A percentile compares a stretch with the other conserved stretches of the same genome.
These are phyloP conservation scores for Noctua janthe DNA, from an alignment of 2,888 invertebrate species.

Conservation along the genomic window DNA sequence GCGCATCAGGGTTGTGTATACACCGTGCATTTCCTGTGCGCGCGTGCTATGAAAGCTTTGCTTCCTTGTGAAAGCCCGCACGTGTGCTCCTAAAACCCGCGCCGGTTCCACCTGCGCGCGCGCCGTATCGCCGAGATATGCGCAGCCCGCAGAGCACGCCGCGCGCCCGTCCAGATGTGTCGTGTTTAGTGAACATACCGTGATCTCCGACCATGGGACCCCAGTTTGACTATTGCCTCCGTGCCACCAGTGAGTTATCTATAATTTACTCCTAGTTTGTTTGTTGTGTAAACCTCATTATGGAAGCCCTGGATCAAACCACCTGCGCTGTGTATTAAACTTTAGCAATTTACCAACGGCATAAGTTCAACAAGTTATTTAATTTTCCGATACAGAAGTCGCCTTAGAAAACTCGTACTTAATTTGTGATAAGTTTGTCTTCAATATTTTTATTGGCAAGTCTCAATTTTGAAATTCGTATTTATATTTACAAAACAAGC, in stretches of 20 bases:
- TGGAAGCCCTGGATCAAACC: slow-evolving; percentile 50
- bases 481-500: slow-evolving; percentile 64
- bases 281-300: slow-evolving; percentile 61
- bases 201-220: slow-evolving; percentile 84
- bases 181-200: slow-evolving; percentile 79
- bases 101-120: slow-evolving; percentile 83
- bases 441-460: slow-evolving; percentile 38
- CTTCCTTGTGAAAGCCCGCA: slow-evolving; percentile 86
- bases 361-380: slow-evolving; percentile 64
- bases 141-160: slow-evolving; percentile 80
- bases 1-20: slow-evolving; percentile 70
- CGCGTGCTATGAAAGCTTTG: slow-evolving; percentile 73
- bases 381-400: slow-evolving; percentile 54
- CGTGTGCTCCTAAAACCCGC: slow-evolving; percentile 79
- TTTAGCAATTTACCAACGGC: slow-evolving; percentile 68
- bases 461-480: slow-evolving; percentile 19
- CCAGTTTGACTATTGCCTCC: slow-evolving; percentile 88
- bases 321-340: slow-evolving; percentile 65
- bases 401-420: slow-evolving; percentile 36
- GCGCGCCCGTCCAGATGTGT: slow-evolving; percentile 87
- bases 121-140: slow-evolving; percentile 72
- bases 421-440: slow-evolving; percentile 50
- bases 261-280: slow-evolving; percentile 57
- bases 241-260: slow-evolving; percentile 86
- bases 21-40: slow-evolving; percentile 73